phyloP scores from a whole-genome alignment of 1,140 invertebrate species.

The Temnothorax nylanderi region DNA sequence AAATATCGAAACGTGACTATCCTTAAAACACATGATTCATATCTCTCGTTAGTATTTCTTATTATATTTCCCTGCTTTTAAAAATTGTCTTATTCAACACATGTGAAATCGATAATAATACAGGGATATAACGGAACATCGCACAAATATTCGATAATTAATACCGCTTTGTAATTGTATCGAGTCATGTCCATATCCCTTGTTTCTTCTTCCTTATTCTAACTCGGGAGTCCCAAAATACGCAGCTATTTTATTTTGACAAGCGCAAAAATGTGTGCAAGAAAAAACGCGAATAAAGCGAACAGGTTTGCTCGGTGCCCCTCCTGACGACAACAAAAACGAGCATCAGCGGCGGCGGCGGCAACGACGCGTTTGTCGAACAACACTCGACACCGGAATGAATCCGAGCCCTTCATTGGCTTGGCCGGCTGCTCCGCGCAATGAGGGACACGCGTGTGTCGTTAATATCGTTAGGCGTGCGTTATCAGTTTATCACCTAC shows the following conservation, averaged over 20 bases:
- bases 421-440: not conserved
- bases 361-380: not conserved
- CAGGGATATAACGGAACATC: not conserved
- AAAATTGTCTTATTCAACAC: not conserved
- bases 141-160: not conserved
- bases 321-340: not conserved
- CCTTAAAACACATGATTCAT: not conserved
- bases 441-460: constrained; percentile 52
- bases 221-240: not conserved
- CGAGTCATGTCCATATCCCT: not conserved
- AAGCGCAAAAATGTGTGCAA: not conserved
- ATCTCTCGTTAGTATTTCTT: not conserved
- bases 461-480: constrained; percentile 49
- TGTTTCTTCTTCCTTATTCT: not conserved
- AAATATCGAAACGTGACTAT: not conserved
- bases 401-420: constrained; percentile 29
- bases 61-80: not conserved
- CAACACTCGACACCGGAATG: constrained; percentile 24
- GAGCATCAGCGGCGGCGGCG: not conserved
- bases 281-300: not conserved
- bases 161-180: not conserved
- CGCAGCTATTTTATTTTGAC: not conserved
- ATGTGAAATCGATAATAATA: not conserved
- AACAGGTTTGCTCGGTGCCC: not conserved
- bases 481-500: constrained; percentile 68